Evolutionary conservation across 2,113 vertebrate genomes (phyloP), one percentile per base, ranked within the genome.

Genomic region (Megalops atlanticus): DNA sequence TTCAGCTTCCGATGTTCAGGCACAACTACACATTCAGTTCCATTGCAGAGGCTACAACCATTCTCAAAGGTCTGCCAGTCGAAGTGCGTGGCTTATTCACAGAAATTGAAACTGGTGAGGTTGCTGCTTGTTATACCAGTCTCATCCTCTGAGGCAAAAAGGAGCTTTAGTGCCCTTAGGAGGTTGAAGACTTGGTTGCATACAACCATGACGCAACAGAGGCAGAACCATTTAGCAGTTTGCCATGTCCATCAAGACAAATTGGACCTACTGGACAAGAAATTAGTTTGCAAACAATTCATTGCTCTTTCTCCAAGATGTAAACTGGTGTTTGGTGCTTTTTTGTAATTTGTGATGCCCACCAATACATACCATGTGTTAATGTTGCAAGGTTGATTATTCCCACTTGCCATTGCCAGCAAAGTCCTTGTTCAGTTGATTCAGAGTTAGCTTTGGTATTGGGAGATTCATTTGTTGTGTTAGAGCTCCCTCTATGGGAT

Each of bases 31-130:
- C 43, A 45, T 80, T n/a, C 47, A 70, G 71, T 70, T 80, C 69
- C 35, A 72, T 16, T 38, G 38, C 43, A 49, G 78, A 80, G 3
- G 45, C 78, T 73, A 40, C 43, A 52, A 15, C 15, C 7, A 80
- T 36, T 73, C 78, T 80, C 35, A 21, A 49, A 47, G n/a, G 43
- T 79, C 33, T 79, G 18, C 36, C 70, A n/a, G n/a, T 47, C 71
- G 64, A 79, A 31, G 64, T 71, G 27, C 7, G 18, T 33, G 64
- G 70, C 11, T 71, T 73, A 43, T 73, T 80, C 71, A 38, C 33
- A 47, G 40, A 73, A 72, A 47, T 80, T 69, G 41, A 49, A 73
- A 72, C 41, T 79, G 64, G 31, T 49, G 2, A 71, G 68, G 4
- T 72, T 52, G 21, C 45, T 80, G 39, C 21, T 80, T 72, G 78